A percentile compares a stretch with the other conserved stretches of the same genome.
phyloP scores from a whole-genome alignment of 1,140 invertebrate species.

The Neodiprion lecontei region DNA sequence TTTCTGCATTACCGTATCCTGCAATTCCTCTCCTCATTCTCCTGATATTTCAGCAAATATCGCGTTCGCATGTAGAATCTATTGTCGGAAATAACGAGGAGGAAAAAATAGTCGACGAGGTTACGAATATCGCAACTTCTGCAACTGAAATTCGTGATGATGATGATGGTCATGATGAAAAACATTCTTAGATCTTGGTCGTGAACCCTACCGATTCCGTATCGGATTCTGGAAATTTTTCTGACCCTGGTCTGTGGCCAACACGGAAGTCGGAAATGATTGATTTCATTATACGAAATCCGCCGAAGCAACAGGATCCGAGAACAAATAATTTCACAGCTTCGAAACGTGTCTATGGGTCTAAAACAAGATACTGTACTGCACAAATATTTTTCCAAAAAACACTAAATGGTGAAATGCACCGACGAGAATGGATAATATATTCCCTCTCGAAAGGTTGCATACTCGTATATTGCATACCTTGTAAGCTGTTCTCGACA shows the following conservation, averaged over 20 bases:
- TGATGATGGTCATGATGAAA: not conserved
- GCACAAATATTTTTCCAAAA: constrained; percentile 23
- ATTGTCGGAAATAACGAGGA: constrained; percentile 9
- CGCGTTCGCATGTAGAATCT: constrained; percentile 10
- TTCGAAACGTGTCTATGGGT: constrained; percentile 6
- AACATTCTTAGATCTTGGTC: constrained; percentile 1
- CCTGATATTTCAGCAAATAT: constrained; percentile 15
- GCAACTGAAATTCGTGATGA: constrained; percentile 5
- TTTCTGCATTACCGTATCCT: not conserved
- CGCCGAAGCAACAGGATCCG: constrained; percentile 14
- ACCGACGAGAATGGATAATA: constrained; percentile 26
- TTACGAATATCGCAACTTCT: constrained; percentile 3
- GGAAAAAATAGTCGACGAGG: not conserved
- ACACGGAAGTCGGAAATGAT: constrained; percentile 8
- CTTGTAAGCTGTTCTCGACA: constrained; percentile 26
- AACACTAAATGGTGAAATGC: constrained; percentile 25
- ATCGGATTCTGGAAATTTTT: constrained; percentile 9
- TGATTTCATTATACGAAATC: constrained; percentile 17
- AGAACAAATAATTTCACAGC: constrained; percentile 1
- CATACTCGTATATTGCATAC: constrained; percentile 24
- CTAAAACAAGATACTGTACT: constrained; percentile 14
- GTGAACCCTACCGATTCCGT: not conserved
- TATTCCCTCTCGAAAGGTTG: constrained; percentile 26
- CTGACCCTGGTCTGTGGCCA: constrained; percentile 13
- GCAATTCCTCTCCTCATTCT: not conserved